Percentiles rank a stretch among this genome's conserved stretches.
Conservation (phyloP, 2,797 vertebrate species). For the Hafferia zeledoni region DNA sequence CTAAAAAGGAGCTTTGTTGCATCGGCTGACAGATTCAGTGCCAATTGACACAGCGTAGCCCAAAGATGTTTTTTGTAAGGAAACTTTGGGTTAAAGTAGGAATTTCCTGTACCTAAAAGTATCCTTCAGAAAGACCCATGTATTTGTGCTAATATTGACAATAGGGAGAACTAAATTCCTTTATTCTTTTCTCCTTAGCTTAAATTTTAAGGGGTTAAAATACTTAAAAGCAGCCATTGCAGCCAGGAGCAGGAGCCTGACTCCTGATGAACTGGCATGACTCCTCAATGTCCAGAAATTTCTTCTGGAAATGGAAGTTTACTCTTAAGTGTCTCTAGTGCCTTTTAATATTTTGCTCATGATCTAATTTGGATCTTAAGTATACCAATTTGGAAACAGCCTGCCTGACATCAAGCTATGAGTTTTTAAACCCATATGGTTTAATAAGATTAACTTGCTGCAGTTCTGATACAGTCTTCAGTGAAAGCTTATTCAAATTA, state of each 20-base stretch:
- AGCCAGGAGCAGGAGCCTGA: background rate
- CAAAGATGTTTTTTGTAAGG: background rate
- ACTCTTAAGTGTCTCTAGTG: background rate
- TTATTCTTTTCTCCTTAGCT: background rate
- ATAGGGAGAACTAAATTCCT: background rate
- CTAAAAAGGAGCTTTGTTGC: background rate
- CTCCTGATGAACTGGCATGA: background rate
- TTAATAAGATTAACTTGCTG: slow-evolving; percentile 50
- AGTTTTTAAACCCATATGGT: background rate
- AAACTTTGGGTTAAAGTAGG: background rate
- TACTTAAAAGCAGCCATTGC: background rate
- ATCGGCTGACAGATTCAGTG: background rate
- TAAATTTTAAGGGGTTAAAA: background rate
- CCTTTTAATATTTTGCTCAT: slow-evolving; percentile 37
- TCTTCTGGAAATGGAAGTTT: background rate
- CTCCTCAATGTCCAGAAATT: background rate
- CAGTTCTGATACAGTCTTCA: slow-evolving; percentile 39
- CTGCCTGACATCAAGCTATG: slow-evolving; percentile 27
- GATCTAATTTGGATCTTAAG: slow-evolving; percentile 45
- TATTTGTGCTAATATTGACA: background rate
- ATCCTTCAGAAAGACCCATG: background rate
- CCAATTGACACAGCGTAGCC: background rate
- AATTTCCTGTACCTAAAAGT: background rate
- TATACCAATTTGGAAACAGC: slow-evolving; percentile 29
- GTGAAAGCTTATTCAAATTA: slow-evolving; percentile 50